Conservation (phyloP, 2,888 invertebrate genomes). For the Leptura quadrifasciata region DNA sequence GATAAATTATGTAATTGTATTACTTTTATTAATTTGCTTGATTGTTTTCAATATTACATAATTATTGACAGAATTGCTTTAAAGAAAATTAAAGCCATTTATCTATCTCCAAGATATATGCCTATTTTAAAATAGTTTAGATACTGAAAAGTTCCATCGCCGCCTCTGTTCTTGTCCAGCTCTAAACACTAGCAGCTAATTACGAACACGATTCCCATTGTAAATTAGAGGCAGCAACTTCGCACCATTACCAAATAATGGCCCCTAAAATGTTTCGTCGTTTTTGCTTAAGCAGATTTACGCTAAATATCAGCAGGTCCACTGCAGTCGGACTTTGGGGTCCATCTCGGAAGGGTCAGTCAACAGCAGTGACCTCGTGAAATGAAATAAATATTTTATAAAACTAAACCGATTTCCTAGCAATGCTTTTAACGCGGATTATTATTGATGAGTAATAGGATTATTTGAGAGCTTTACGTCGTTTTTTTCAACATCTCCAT, state of each 20-base stretch:
- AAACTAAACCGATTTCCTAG: constrained; percentile 70
- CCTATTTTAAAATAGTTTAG: neutral
- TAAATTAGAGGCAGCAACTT: constrained; percentile 46
- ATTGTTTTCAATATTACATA: no score
- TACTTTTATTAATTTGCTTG: no score
- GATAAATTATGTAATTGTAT: no score
- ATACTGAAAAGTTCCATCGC: neutral
- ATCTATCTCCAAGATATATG: neutral
- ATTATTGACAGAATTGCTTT: no score
- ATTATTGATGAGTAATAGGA: constrained; percentile 69
- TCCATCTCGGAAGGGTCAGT: constrained; percentile 32
- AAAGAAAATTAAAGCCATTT: no score
- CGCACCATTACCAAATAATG: constrained; percentile 40
- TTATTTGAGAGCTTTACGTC: constrained; percentile 59
- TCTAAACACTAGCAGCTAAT: constrained; percentile 36
- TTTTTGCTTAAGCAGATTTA: constrained; percentile 38
- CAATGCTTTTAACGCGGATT: constrained; percentile 69
- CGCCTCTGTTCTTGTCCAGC: neutral
- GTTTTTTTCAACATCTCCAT: constrained; percentile 58
- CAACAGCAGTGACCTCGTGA: constrained; percentile 57
- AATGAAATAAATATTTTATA: constrained; percentile 69
- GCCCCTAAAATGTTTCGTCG: constrained; percentile 34
- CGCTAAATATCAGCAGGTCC: constrained; percentile 30
- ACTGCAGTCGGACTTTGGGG: constrained; percentile 22
- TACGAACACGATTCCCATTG: constrained; percentile 44